These are phyloP conservation scores for Tromatobia lineatoria DNA, from an alignment of 2,888 invertebrate genomes.

Conservation along the genomic window DNA sequence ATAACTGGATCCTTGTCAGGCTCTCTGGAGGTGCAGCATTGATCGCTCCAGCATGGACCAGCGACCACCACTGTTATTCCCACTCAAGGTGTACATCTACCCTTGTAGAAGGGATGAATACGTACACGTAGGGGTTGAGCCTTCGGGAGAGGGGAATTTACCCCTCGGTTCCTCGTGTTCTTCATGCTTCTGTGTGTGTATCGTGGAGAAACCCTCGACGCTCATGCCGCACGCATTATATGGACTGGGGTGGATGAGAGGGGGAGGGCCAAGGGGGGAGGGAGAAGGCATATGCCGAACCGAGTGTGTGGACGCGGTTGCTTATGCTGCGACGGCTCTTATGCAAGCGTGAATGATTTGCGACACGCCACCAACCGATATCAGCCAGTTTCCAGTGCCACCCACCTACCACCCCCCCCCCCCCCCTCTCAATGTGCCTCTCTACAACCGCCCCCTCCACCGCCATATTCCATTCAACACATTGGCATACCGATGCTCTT, in stretches of 20 bases:
- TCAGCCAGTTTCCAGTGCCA: slow-evolving; percentile 76
- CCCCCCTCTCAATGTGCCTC: slow-evolving; percentile 32
- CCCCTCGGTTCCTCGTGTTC: slow-evolving; percentile 69
- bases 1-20: slow-evolving; percentile 53
- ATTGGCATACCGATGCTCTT: slow-evolving; percentile 34
- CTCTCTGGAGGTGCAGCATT: slow-evolving; percentile 76
- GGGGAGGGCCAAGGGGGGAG: slow-evolving; percentile 9
- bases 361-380: slow-evolving; percentile 75
- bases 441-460: neutral
- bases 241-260: slow-evolving; percentile 51
- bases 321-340: slow-evolving; percentile 76
- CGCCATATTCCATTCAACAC: slow-evolving; percentile 31
- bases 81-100: neutral
- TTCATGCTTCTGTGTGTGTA: neutral
- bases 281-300: slow-evolving; percentile 76
- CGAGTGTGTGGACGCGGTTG: slow-evolving; percentile 79
- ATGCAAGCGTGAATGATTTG: slow-evolving; percentile 80
- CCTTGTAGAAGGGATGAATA: slow-evolving; percentile 80
- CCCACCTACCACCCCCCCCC: slow-evolving; percentile 53
- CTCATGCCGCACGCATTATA: slow-evolving; percentile 60
- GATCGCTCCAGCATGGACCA: slow-evolving; percentile 83
- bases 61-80: slow-evolving; percentile 69
- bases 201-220: slow-evolving; percentile 28
- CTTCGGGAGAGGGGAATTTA: neutral
- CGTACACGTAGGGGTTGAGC: slow-evolving; percentile 54